Conservation (phyloP, 2,888 invertebrate species). For the Formica aserva region DNA sequence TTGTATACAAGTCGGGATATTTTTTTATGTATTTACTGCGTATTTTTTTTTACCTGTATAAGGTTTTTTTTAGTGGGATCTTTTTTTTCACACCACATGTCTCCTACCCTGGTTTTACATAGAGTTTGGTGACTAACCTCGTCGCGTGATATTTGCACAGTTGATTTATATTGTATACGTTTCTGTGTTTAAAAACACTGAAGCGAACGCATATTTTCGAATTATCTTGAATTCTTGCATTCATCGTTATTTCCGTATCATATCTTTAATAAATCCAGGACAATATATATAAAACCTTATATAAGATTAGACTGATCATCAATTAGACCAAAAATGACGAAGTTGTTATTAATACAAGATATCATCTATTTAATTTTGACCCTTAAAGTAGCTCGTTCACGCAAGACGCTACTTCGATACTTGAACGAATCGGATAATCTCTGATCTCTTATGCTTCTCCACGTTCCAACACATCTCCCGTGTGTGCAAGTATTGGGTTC, state of each 20-base stretch:
- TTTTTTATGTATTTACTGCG: too few species aligned
- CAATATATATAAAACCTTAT: background rate
- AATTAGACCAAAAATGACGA: background rate
- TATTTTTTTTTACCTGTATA: too few species aligned
- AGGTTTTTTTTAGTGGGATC: background rate
- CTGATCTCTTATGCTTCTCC: conserved; percentile 52
- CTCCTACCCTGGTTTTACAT: conserved; percentile 52
- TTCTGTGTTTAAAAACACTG: background rate
- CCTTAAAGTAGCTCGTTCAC: conserved; percentile 9
- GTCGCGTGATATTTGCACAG: conserved; percentile 57
- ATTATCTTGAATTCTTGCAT: background rate
- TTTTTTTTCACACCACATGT: conserved; percentile 60
- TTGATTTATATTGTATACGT: conserved; percentile 59
- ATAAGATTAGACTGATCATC: background rate
- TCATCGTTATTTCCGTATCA: background rate
- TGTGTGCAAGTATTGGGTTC: conserved; percentile 17
- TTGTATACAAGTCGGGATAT: too few species aligned
- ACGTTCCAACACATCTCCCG: conserved; percentile 41
- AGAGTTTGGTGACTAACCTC: conserved; percentile 48
- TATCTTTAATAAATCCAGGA: background rate
- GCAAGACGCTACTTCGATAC: conserved; percentile 26
- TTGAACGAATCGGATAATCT: conserved; percentile 43
- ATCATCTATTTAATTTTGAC: background rate
- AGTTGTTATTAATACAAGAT: background rate
- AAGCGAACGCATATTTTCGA: background rate